phyloP scores from a whole-genome alignment of 2,888 invertebrate genomes.

The Drosophila mimetica region DNA sequence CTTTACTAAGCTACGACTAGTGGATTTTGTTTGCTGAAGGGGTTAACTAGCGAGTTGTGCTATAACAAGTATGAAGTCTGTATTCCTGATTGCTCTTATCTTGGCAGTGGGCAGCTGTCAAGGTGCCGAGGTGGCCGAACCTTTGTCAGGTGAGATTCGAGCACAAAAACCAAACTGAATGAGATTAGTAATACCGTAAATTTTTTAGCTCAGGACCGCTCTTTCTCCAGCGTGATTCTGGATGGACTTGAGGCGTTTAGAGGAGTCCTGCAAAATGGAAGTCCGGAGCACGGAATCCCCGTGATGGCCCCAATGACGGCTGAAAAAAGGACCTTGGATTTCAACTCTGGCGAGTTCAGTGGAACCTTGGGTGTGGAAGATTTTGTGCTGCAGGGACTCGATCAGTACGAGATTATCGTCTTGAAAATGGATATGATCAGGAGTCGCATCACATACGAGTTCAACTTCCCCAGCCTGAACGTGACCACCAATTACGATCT shows the following conservation, averaged over 20 bases:
- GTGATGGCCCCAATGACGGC: constrained; percentile 68
- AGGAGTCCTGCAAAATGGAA: constrained; percentile 71
- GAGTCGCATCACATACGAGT: constrained; percentile 62
- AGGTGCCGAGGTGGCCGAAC: constrained; percentile 45
- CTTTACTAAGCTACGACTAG: constrained; percentile 16
- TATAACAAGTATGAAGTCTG: constrained; percentile 56
- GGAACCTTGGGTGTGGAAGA: constrained; percentile 59
- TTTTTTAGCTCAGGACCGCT: constrained; percentile 58
- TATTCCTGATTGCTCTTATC: constrained; percentile 41
- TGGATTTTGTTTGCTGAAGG: constrained; percentile 22
- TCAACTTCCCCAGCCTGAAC: constrained; percentile 66
- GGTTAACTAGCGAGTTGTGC: constrained; percentile 13
- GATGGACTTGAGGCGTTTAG: constrained; percentile 61
- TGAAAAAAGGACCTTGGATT: constrained; percentile 67
- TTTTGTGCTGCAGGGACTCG: constrained; percentile 66
- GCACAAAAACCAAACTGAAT: background rate
- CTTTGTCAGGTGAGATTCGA: constrained; percentile 45
- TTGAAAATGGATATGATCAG: constrained; percentile 54
- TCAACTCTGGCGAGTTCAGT: constrained; percentile 38
- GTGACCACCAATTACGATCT: constrained; percentile 68
- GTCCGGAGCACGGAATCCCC: constrained; percentile 71
- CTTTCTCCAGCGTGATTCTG: constrained; percentile 56
- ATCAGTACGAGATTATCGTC: constrained; percentile 66
- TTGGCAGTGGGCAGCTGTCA: constrained; percentile 46
- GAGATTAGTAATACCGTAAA: background rate